phyloP scores from a whole-genome alignment of 1,140 invertebrate species.

The Zaprionus tsacasi region DNA sequence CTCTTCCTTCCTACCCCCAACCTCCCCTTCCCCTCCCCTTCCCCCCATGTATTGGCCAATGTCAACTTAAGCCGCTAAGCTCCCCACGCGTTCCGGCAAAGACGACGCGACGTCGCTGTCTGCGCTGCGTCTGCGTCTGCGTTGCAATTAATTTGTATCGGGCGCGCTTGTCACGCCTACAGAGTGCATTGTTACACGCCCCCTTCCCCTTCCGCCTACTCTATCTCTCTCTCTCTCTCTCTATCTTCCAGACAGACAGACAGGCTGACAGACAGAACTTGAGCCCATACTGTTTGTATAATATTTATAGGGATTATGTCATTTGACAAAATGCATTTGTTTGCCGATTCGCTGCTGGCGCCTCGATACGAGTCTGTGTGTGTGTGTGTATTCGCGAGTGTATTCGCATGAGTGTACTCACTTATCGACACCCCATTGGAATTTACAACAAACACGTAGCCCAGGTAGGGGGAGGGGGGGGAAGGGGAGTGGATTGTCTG shows the following conservation, averaged over 20 bases:
- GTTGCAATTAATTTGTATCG: constrained; percentile 67
- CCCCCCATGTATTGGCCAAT: constrained; percentile 8
- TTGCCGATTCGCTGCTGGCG: constrained; percentile 55
- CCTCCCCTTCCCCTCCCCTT: neutral
- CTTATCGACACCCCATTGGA: constrained; percentile 17
- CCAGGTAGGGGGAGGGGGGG: neutral
- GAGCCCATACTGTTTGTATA: constrained; percentile 55
- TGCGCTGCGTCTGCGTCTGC: constrained; percentile 47
- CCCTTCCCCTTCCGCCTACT: neutral
- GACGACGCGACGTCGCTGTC: constrained; percentile 32
- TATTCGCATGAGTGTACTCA: constrained; percentile 1
- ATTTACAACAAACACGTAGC: constrained; percentile 14
- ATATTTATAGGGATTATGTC: constrained; percentile 76
- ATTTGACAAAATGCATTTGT: constrained; percentile 67
- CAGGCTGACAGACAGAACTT: constrained; percentile 38
- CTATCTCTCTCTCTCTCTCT: neutral
- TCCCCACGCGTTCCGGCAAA: constrained; percentile 51
- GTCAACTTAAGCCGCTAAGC: constrained; percentile 22
- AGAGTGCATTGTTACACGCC: constrained; percentile 25
- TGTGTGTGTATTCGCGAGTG: constrained; percentile 15
- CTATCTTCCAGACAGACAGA: no score
- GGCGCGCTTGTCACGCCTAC: constrained; percentile 45
- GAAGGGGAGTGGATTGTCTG: neutral
- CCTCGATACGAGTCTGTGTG: constrained; percentile 13
- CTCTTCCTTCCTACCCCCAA: no score